Conservation (phyloP, 2,113 vertebrate genomes). For the Phrynocephalus versicolor region DNA sequence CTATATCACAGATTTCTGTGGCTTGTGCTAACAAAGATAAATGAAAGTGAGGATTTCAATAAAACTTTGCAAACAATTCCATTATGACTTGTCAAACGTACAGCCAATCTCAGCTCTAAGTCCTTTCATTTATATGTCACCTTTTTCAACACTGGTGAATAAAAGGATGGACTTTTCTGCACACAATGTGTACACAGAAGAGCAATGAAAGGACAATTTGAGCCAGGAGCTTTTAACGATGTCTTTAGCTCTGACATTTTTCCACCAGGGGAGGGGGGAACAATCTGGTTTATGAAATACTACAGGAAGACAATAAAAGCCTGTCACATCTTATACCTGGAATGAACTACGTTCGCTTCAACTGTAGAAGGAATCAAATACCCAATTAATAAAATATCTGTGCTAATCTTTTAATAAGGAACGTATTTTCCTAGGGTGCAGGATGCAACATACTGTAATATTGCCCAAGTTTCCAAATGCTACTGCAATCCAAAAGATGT, state of each 20-base stretch:
- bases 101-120: constrained; percentile 57
- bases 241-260: constrained; percentile 50
- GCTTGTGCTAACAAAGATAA: constrained; percentile 78
- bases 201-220: constrained; percentile 52
- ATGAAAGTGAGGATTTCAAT: constrained; percentile 73
- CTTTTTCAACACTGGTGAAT: constrained; percentile 64
- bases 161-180: constrained; percentile 41
- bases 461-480: neutral
- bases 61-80: constrained; percentile 79
- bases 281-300: constrained; percentile 23
- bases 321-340: neutral
- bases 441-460: neutral
- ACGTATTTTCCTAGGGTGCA: neutral
- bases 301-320: neutral
- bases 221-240: constrained; percentile 57
- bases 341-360: neutral
- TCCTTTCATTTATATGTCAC: constrained; percentile 71
- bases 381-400: neutral
- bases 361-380: constrained; percentile 19
- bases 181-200: constrained; percentile 52
- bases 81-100: constrained; percentile 73
- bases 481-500: neutral
- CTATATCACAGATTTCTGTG: constrained; percentile 63
- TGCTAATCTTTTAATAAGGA: neutral
- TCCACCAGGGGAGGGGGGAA: neutral